Base-by-base conservation (phyloP, 2,888 invertebrate genomes). In the Griposia aprilina region DNA sequence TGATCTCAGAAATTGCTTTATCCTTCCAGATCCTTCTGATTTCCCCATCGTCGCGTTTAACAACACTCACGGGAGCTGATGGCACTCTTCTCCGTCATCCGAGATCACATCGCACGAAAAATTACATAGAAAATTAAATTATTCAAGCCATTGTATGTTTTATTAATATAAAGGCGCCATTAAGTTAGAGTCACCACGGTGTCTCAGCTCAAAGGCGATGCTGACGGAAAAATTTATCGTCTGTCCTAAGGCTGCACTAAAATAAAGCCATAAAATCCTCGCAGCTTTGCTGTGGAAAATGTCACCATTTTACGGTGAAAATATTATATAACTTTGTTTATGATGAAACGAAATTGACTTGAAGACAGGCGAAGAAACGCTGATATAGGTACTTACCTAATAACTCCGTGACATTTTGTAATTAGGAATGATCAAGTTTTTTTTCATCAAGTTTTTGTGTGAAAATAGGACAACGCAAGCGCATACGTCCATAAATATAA, bases 201-300 rank as follows among this genome's bases (percentile, higher is more conserved):
- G 74, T 65, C 36, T 74, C 76, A 45, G 50, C 45, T 82, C 59
- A 63, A 67, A 78, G 72, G 80, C 67, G 77, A 62, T 72, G 82
- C 84, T 85, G 87, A 81, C 80, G 80, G 84, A 86, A 88, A 87
- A 88, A 87, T 89, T 90, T 90, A 91, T 90, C 80, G 85, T 76
- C 81, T 78, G 82, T 82, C 83, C 86, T 85, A 84, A 60, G 84
- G 82, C 81, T 89, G 89, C 91, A 88, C 87, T 91, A 90, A 92
- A 91, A 91, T 85, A 73, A 78, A 79, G 82, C 76, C 87, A 81
- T 91, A 89, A 91, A 91, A 87, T 82, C 82, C 84, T 82, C 70
- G 78, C 82, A 81, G 72, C 78, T 77, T 74, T 74, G 79, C 73
- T 70, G 69, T 57, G 59, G 81, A 84, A 88, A 87, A 85, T 78